Conservation (phyloP, 92 coral and sea anemone species). For the Palythoa heliodiscus region DNA sequence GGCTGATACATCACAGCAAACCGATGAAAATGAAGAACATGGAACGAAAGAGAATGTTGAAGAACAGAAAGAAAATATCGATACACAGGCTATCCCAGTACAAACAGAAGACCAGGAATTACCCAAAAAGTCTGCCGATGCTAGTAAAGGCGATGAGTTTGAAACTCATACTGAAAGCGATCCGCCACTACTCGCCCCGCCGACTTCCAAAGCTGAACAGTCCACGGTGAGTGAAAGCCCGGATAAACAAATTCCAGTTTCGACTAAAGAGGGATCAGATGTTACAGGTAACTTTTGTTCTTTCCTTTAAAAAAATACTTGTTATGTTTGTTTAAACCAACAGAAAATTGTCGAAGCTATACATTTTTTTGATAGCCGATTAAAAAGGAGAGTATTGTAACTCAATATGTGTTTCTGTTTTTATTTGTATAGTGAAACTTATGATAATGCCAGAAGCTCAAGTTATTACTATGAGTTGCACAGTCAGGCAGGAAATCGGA, state of each 20-base stretch:
- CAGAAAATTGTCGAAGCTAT: not conserved
- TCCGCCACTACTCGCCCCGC: constrained; percentile 74
- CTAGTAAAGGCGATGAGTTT: constrained; percentile 34
- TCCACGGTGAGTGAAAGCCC: constrained; percentile 46
- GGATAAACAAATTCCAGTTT: constrained; percentile 27
- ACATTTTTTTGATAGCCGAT: not conserved
- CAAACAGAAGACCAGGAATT: constrained; percentile 56
- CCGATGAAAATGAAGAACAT: not conserved
- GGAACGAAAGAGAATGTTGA: constrained; percentile 19
- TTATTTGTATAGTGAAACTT: constrained; percentile 70
- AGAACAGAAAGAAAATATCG: constrained; percentile 52
- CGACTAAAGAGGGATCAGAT: constrained; percentile 40
- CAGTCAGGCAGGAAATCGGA: constrained; percentile 67
- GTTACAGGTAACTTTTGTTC: constrained; percentile 47
- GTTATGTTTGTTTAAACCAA: not conserved
- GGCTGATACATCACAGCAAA: constrained; percentile 10
- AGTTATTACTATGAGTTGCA: constrained; percentile 67
- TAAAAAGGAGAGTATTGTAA: not conserved
- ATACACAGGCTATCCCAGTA: constrained; percentile 40
- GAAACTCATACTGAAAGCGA: constrained; percentile 55
- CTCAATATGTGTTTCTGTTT: not conserved
- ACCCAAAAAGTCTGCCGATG: constrained; percentile 38
- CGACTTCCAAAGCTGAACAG: constrained; percentile 72
- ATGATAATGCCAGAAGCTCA: constrained; percentile 95
- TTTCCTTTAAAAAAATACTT: not conserved